Base-by-base conservation (phyloP, 2,797 vertebrate species). In the Megaceryle alcyon region DNA sequence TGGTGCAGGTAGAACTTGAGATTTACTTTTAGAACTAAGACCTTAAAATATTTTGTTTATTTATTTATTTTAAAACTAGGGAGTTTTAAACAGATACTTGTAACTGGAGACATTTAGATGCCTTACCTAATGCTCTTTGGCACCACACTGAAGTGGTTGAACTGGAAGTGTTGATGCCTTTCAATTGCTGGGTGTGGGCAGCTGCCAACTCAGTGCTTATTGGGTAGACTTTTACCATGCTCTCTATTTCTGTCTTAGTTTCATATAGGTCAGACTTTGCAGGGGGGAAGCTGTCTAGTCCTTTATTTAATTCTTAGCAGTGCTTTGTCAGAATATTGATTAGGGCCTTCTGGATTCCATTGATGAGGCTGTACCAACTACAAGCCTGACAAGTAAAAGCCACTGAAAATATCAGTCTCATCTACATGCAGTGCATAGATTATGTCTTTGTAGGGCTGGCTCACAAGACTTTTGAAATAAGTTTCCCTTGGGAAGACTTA, bases 81-180 rank as follows among this genome's bases (percentile, higher is more conserved):
- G 14, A 0, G 0, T 29, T 49, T 28, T 3, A 43, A 65, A 25
- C 3, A 76, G 49, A 17, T 8, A 3, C 22, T 72, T 3, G 3
- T 21, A 13, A 7, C 8, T 41, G 7, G 29, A 56, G 72, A 48
- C 14, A 4, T 6, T n/a, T 22, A 14, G 23, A 3, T 35, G 59
- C 39, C 25, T 49, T 81, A 17, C 19, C 15, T 65, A 4, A 1
- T 46, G 31, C 18, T 59, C 29, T 54, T 73, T 64, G 46, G 21
- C 33, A 69, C n/a, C 25, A 25, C 20, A 5, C 22, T 70, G 20
- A 71, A 88, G 65, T 18, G 56, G 22, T 14, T 56, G 60, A n/a
- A 23, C 20, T 66, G 23, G n/a, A 57, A 49, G 29, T 31, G 48
- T 77, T 84, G 29, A 33, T 79, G 13, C 15, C 14, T 82, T 80